Percentiles rank a stretch among this genome's conserved stretches.
Evolutionary conservation across 2,888 invertebrate genomes (phyloP).

Genomic region (Mimumesa dahlbomi): DNA sequence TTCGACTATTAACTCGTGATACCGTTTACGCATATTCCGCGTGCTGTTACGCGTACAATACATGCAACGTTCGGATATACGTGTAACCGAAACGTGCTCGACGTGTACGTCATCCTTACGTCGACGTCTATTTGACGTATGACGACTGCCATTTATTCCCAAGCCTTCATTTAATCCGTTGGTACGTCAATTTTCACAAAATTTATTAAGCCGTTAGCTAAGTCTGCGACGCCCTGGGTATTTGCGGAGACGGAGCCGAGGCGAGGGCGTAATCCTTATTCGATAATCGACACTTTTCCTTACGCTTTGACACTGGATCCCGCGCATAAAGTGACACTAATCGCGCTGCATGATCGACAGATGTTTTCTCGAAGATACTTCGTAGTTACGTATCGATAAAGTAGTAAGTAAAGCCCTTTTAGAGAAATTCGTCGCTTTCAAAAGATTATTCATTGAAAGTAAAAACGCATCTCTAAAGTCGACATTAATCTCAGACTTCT

Average conservation of each 20-base stretch:
- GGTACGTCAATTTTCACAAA: constrained; percentile 48
- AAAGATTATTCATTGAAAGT: no score
- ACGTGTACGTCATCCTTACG: constrained; percentile 28
- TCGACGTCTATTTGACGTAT: constrained; percentile 54
- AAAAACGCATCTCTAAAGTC: neutral
- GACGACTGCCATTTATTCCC: constrained; percentile 48
- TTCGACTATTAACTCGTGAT: constrained; percentile 19
- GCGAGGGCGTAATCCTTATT: constrained; percentile 8
- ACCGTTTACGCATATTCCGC: constrained; percentile 26
- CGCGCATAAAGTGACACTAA: neutral
- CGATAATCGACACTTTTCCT: constrained; percentile 26
- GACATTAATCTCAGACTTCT: no score
- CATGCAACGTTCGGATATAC: constrained; percentile 12
- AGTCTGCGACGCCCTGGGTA: constrained; percentile 11
- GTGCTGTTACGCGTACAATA: neutral
- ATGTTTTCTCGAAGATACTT: no score
- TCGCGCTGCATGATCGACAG: neutral
- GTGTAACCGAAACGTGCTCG: constrained; percentile 30
- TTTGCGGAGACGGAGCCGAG: neutral
- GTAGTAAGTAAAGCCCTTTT: no score
- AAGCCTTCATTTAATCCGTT: constrained; percentile 31
- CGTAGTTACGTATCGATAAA: no score
- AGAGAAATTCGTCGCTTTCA: no score
- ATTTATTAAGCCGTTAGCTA: constrained; percentile 46
- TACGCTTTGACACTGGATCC: neutral